phyloP scores from a whole-genome alignment of 2,888 invertebrate genomes.

The Spisula solida region DNA sequence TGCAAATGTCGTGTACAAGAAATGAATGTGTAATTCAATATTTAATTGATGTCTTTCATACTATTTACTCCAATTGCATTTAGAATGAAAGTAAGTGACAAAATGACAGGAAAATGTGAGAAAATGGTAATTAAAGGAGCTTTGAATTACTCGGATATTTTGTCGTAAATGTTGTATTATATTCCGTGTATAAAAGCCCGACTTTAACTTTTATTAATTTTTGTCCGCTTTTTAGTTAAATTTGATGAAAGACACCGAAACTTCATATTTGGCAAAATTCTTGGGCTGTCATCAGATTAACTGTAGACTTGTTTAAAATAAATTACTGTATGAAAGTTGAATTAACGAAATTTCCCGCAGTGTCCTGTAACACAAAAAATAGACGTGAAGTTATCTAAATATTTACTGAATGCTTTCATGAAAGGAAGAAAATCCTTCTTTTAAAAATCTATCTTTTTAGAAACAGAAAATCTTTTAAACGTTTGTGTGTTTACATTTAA shows the following conservation, averaged over 20 bases:
- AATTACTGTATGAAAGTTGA: background rate
- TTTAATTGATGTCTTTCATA: slow-evolving; percentile 56
- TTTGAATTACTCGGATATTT: slow-evolving; percentile 31
- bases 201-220: slow-evolving; percentile 7
- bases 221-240: background rate
- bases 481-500: slow-evolving; percentile 32
- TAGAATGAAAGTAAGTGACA: slow-evolving; percentile 61
- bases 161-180: background rate
- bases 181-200: background rate
- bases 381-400: slow-evolving; percentile 6
- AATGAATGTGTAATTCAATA: slow-evolving; percentile 38
- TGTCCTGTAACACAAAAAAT: background rate
- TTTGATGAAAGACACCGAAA: background rate
- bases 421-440: background rate
- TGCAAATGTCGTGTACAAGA: slow-evolving; percentile 15
- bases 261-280: background rate
- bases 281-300: background rate
- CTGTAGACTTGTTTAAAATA: background rate
- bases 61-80: slow-evolving; percentile 48
- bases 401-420: background rate
- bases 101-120: slow-evolving; percentile 42
- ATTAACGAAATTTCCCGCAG: background rate
- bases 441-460: background rate
- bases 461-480: background rate
- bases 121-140: slow-evolving; percentile 53